phyloP scores from a whole-genome alignment of 1,140 invertebrate species.

The Drosophila pseudoananassae region DNA sequence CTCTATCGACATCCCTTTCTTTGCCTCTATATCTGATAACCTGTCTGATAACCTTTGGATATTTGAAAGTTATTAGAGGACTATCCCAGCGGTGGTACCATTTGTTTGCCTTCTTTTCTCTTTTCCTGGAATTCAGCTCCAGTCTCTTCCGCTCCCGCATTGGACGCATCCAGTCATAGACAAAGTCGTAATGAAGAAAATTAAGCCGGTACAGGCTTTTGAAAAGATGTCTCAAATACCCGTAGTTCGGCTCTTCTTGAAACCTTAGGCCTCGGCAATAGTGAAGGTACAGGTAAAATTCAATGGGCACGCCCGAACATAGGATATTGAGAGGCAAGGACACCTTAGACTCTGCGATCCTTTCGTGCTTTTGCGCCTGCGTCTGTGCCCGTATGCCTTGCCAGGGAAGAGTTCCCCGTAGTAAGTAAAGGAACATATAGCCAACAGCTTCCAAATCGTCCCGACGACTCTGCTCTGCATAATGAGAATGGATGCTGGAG shows the following conservation, averaged over 20 bases:
- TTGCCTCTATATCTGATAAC: too few species aligned
- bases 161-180: conserved; percentile 56
- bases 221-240: conserved; percentile 87
- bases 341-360: conserved; percentile 97
- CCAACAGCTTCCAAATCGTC: conserved; percentile 97
- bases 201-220: conserved; percentile 39
- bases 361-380: conserved; percentile 96
- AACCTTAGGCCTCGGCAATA: conserved; percentile 96
- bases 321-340: conserved; percentile 93
- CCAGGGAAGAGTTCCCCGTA: conserved; percentile 94
- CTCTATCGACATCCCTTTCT: neutral
- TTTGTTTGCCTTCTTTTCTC: too few species aligned
- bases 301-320: conserved; percentile 95
- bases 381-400: conserved; percentile 94
- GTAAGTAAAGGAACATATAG: conserved; percentile 97
- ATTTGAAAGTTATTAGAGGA: too few species aligned
- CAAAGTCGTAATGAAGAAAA: conserved; percentile 27
- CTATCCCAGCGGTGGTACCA: too few species aligned
- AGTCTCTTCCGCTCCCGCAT: neutral
- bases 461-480: conserved; percentile 93
- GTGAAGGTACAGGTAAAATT: conserved; percentile 97
- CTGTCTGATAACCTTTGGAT: too few species aligned
- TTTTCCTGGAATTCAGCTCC: neutral
- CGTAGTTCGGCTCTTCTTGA: conserved; percentile 96
- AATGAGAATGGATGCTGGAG: conserved; percentile 96